Evolutionary conservation across 2,797 vertebrate genomes (phyloP).

Genomic region (Falco naumanni): DNA sequence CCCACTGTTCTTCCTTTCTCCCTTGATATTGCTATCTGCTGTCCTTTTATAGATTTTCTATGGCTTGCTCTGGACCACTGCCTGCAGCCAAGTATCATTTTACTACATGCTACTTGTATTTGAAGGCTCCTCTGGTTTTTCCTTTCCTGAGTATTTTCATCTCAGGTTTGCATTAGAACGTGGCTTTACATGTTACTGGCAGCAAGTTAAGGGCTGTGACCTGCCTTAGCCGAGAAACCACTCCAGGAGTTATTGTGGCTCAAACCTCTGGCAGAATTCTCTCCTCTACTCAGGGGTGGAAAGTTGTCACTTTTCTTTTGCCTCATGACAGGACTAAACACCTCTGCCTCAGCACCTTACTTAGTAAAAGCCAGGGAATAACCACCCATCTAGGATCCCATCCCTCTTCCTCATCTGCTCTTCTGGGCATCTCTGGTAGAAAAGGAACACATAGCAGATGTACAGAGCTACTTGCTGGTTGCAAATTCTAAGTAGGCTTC

Average conservation of each 20-base stretch:
- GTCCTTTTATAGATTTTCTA: neutral
- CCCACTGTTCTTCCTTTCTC: neutral
- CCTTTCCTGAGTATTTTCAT: neutral
- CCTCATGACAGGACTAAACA: neutral
- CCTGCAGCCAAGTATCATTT: neutral
- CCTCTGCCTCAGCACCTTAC: neutral
- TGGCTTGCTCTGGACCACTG: neutral
- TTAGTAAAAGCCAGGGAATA: neutral
- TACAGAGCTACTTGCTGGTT: neutral
- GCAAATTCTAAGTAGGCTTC: neutral
- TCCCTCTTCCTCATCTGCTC: neutral
- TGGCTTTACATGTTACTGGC: neutral
- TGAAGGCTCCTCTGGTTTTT: neutral
- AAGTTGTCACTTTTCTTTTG: neutral
- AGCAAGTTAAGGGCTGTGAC: neutral
- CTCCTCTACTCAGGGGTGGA: neutral
- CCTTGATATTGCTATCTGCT: neutral
- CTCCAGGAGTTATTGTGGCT: neutral
- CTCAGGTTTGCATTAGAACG: neutral
- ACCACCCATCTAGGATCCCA: neutral
- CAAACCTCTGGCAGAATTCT: neutral
- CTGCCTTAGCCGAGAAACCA: neutral
- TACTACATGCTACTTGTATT: neutral
- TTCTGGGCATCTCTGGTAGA: neutral
- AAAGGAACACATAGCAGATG: neutral